These are phyloP conservation scores for Drosophila rufa DNA, from an alignment of 1,140 invertebrate species.

Conservation along the genomic window DNA sequence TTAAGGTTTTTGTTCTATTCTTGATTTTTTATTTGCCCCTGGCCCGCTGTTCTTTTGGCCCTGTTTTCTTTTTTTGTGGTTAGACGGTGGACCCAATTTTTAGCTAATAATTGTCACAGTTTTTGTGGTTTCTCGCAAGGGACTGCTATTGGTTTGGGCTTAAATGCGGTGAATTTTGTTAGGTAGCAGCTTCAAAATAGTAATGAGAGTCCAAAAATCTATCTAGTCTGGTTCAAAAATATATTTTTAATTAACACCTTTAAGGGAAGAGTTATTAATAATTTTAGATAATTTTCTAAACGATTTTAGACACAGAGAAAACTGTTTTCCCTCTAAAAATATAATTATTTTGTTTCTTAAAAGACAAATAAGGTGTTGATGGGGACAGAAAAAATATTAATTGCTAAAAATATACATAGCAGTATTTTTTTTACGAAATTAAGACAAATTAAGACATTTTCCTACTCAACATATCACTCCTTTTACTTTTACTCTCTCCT, in stretches of 20 bases:
- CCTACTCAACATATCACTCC: background rate
- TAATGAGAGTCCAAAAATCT: background rate
- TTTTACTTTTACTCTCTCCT: conserved; percentile 25
- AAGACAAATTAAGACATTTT: background rate
- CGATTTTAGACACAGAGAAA: background rate
- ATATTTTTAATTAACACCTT: background rate
- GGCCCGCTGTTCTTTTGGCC: conserved; percentile 61
- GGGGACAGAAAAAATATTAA: background rate
- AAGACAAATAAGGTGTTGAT: background rate
- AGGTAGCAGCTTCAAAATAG: background rate
- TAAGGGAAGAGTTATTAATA: too few relatives aligned
- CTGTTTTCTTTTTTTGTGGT: conserved; percentile 51
- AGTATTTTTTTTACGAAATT: background rate
- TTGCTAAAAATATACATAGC: background rate
- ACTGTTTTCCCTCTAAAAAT: too few relatives aligned
- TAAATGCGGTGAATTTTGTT: background rate
- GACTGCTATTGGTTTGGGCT: background rate
- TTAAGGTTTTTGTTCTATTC: conserved; percentile 38
- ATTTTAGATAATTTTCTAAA: background rate
- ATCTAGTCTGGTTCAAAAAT: background rate
- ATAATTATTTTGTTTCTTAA: background rate
- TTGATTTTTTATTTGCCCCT: conserved; percentile 60
- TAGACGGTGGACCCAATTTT: conserved; percentile 61
- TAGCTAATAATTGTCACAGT: conserved; percentile 72
- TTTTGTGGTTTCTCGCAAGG: conserved; percentile 65